Conservation (phyloP, 92 coral and sea anemone species). For the Epizoanthus stellaris region DNA sequence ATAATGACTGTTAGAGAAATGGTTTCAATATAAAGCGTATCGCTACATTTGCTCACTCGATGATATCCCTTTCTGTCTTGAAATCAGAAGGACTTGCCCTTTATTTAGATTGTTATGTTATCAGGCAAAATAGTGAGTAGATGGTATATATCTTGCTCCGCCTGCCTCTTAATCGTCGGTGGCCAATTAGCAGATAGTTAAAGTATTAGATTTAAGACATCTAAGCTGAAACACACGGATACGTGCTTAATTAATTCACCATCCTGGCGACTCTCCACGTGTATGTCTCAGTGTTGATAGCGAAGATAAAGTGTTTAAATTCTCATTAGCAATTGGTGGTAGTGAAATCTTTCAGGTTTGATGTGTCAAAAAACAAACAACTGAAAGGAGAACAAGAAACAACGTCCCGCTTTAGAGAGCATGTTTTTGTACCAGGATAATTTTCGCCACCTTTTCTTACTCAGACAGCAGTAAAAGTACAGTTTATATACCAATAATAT, state of each 20-base stretch:
- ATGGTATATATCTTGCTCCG: slow-evolving; percentile 15
- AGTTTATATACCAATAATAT: neutral
- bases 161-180: slow-evolving; percentile 63
- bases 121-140: neutral
- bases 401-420: neutral
- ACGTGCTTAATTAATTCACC: slow-evolving; percentile 34
- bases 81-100: slow-evolving; percentile 10
- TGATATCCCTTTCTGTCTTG: slow-evolving; percentile 22
- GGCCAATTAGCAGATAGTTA: slow-evolving; percentile 80
- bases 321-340: slow-evolving; percentile 29
- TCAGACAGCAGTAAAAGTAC: neutral
- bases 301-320: slow-evolving; percentile 37
- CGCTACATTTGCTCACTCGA: slow-evolving; percentile 20
- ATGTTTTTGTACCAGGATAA: neutral
- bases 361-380: slow-evolving; percentile 28
- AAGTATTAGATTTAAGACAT: slow-evolving; percentile 54
- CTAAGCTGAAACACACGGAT: slow-evolving; percentile 20
- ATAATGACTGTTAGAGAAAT: slow-evolving; percentile 34
- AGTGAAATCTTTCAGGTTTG: slow-evolving; percentile 10
- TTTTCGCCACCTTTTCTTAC: neutral
- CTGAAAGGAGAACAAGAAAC: slow-evolving; percentile 6
- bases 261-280: slow-evolving; percentile 34
- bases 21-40: slow-evolving; percentile 32
- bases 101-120: slow-evolving; percentile 16
- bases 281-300: slow-evolving; percentile 35